These are phyloP conservation scores for Trochalopteron elliotii DNA, from an alignment of 2,113 vertebrate genomes.

Conservation along the genomic window DNA sequence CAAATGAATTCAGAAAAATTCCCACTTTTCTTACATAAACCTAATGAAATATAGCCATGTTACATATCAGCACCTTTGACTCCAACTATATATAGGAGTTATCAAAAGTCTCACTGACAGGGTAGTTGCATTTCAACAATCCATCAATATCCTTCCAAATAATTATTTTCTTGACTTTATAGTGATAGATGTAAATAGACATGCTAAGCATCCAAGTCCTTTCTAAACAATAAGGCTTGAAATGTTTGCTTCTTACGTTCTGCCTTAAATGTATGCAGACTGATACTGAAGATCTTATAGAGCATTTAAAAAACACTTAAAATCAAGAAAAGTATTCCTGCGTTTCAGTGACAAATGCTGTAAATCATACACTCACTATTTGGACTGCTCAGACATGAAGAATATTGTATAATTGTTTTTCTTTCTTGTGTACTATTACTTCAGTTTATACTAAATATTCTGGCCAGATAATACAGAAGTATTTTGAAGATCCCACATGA, in stretches of 20 bases:
- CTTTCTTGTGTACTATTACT: neutral
- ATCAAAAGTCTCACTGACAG: neutral
- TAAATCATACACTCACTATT: neutral
- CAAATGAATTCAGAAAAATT: neutral
- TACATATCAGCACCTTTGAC: neutral
- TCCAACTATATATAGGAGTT: neutral
- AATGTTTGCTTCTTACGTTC: neutral
- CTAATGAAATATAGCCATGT: neutral
- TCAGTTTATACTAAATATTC: neutral
- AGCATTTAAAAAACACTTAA: neutral
- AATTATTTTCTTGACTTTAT: neutral
- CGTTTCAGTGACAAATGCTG: neutral
- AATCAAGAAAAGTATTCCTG: neutral
- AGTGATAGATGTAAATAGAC: neutral
- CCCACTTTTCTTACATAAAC: neutral
- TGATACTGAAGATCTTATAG: neutral
- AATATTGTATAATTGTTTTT: neutral
- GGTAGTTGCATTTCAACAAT: neutral
- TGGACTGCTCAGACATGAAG: neutral
- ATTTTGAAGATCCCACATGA: neutral
- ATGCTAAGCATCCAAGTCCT: neutral
- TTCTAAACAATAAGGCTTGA: neutral
- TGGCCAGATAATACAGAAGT: neutral
- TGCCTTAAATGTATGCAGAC: neutral
- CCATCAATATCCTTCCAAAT: constrained; percentile 3